These are phyloP conservation scores for Sphyrna mokarran DNA, from an alignment of 2,113 vertebrate genomes.

Conservation along the genomic window DNA sequence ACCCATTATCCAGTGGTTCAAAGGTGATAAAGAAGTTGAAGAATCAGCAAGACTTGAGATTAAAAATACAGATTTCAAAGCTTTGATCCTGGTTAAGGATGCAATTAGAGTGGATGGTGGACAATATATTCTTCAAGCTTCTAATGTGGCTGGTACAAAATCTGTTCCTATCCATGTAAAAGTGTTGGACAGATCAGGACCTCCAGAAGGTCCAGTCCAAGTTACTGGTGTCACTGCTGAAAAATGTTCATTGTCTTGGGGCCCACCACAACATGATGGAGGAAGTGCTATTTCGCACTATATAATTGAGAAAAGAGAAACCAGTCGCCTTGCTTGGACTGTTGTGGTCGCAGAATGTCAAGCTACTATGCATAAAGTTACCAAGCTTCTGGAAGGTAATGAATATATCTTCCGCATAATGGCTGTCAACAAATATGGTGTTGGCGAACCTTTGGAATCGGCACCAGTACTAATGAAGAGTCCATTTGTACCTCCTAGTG, in stretches of 20 bases:
- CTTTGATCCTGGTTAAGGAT: constrained; percentile 85
- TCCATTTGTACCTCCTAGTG: constrained; percentile 81
- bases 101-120: constrained; percentile 80
- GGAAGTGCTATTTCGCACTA: constrained; percentile 90
- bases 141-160: constrained; percentile 83
- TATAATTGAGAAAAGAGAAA: constrained; percentile 92
- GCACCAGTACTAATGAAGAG: constrained; percentile 86
- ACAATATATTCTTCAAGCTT: constrained; percentile 76
- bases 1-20: constrained; percentile 85
- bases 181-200: constrained; percentile 82
- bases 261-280: constrained; percentile 80
- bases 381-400: constrained; percentile 92
- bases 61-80: constrained; percentile 80
- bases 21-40: constrained; percentile 80
- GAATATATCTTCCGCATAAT: constrained; percentile 95
- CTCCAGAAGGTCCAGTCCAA: constrained; percentile 77
- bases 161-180: constrained; percentile 79
- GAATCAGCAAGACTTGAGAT: constrained; percentile 80
- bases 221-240: constrained; percentile 81
- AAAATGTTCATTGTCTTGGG: constrained; percentile 83
- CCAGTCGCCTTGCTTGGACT: constrained; percentile 92
- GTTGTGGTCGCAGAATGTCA: constrained; percentile 78
- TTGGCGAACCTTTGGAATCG: constrained; percentile 89
- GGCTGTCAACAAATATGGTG: constrained; percentile 92
- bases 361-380: constrained; percentile 87